Conservation (phyloP, 2,113 vertebrate genomes). For the Columba livia region DNA sequence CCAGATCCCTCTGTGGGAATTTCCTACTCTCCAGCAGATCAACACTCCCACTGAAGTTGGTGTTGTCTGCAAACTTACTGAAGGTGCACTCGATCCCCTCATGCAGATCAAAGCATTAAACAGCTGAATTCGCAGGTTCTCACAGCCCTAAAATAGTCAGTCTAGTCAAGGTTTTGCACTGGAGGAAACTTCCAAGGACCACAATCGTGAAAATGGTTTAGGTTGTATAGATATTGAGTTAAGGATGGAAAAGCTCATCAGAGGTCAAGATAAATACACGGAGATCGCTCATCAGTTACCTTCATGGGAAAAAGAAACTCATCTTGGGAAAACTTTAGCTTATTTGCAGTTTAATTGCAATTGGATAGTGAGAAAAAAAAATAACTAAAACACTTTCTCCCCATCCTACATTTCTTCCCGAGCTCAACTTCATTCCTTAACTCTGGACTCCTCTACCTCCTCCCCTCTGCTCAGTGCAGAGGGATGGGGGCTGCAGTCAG, state of each 20-base stretch:
- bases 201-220: background rate
- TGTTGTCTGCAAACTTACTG: too few relatives aligned
- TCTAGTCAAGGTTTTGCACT: background rate
- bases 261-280: background rate
- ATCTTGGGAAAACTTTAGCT: background rate
- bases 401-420: too few relatives aligned
- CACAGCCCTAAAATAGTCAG: background rate
- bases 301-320: background rate
- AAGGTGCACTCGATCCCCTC: too few relatives aligned
- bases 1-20: too few relatives aligned
- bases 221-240: background rate
- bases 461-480: accelerated
- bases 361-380: background rate
- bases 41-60: too few relatives aligned
- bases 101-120: background rate
- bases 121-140: background rate
- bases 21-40: too few relatives aligned
- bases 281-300: background rate
- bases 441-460: background rate
- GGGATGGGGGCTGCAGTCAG: accelerated
- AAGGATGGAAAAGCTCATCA: background rate
- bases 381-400: too few relatives aligned
- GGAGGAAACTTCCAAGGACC: background rate
- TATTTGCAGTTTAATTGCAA: background rate
- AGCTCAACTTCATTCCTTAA: background rate